Evolutionary conservation across 2,888 invertebrate species (phyloP).

Genomic region (Parelbella ahira): DNA sequence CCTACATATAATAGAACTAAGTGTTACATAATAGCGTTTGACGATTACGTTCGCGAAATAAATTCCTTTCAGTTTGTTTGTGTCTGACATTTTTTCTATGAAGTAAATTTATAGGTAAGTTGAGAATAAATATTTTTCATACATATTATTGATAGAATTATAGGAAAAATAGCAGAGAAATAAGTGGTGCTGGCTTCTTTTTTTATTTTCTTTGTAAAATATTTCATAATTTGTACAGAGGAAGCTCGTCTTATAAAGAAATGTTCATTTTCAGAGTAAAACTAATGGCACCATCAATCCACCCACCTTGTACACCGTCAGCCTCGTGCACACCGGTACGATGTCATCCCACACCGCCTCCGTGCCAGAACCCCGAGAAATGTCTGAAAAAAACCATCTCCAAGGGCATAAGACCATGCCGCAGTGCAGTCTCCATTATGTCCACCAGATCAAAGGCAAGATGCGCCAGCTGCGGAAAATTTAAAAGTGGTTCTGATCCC

Average conservation of each 20-base stretch:
- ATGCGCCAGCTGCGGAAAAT: conserved; percentile 52
- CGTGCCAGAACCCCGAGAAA: conserved; percentile 57
- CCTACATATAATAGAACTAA: too few species aligned
- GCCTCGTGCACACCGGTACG: conserved; percentile 59
- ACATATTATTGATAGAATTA: too few species aligned
- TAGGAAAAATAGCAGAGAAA: conserved; percentile 11
- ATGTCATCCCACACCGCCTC: conserved; percentile 63
- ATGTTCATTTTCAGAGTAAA: conserved; percentile 43
- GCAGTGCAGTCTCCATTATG: conserved; percentile 65
- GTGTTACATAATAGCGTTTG: too few species aligned
- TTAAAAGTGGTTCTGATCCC: conserved; percentile 34
- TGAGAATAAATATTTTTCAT: too few species aligned
- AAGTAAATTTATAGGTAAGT: conserved; percentile 37
- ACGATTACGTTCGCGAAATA: too few species aligned
- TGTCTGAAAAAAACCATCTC: conserved; percentile 53
- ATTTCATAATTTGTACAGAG: too few species aligned
- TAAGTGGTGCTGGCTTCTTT: conserved; percentile 22
- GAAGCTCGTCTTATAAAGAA: conserved; percentile 4
- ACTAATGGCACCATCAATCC: conserved; percentile 55
- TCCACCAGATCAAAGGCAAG: conserved; percentile 48
- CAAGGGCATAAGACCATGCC: conserved; percentile 54
- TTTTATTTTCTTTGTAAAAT: not conserved
- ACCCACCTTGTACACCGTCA: conserved; percentile 65
- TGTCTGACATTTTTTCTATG: too few species aligned
- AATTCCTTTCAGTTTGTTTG: too few species aligned